Conservation (phyloP, 2,113 vertebrate species). For the Corapipo altera region DNA sequence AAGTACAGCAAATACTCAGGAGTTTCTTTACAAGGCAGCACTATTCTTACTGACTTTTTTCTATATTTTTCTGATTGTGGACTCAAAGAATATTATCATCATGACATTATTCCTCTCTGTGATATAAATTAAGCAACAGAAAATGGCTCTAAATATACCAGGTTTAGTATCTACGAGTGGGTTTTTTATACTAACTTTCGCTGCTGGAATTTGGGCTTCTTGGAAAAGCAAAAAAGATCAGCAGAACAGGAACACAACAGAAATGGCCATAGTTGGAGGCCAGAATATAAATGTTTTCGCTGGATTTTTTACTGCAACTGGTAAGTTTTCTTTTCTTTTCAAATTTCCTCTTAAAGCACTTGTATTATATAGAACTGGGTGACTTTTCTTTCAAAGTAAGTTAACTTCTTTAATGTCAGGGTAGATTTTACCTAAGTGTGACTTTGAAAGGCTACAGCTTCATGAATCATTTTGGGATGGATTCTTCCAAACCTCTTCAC, state of each 20-base stretch:
- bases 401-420: constrained; percentile 49
- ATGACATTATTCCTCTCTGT: neutral
- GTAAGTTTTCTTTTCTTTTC: constrained; percentile 39
- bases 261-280: constrained; percentile 78
- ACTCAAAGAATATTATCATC: neutral
- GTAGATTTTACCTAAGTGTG: neutral
- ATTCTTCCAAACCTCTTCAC: constrained; percentile 40
- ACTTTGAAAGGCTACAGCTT: constrained; percentile 47
- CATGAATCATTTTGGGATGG: constrained; percentile 51
- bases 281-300: constrained; percentile 77
- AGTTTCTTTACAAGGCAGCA: neutral
- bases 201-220: constrained; percentile 81
- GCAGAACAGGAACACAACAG: constrained; percentile 66
- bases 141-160: constrained; percentile 65
- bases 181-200: constrained; percentile 72
- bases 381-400: constrained; percentile 60
- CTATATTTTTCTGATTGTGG: neutral
- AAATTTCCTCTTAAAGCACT: neutral
- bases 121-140: neutral
- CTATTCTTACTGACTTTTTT: neutral
- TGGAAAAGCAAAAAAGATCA: constrained; percentile 77
- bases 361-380: neutral
- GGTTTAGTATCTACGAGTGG: constrained; percentile 67
- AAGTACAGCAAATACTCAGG: neutral
- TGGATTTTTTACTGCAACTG: constrained; percentile 75